Evolutionary conservation across 2,113 vertebrate species (phyloP).

Genomic region (Tachycineta bicolor): DNA sequence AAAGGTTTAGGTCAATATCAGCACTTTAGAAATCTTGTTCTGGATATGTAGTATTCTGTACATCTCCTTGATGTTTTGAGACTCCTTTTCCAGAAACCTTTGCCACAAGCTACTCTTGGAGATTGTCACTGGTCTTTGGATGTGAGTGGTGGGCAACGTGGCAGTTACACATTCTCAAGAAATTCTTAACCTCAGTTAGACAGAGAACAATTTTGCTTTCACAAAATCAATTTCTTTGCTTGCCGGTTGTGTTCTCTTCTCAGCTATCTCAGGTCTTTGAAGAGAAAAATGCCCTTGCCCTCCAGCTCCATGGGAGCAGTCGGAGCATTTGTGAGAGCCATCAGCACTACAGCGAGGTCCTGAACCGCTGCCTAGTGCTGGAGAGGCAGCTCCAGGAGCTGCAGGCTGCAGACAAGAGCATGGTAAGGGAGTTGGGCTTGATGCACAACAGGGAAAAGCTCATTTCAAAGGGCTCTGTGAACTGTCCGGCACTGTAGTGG

Average conservation of each 20-base stretch:
- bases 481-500: not conserved
- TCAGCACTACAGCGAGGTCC: slow-evolving; percentile 68
- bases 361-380: slow-evolving; percentile 67
- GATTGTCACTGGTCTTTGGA: not conserved
- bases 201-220: not conserved
- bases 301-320: slow-evolving; percentile 71
- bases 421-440: not conserved
- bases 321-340: slow-evolving; percentile 67
- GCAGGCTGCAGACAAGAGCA: slow-evolving; percentile 50
- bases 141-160: not conserved
- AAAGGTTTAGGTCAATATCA: not conserved
- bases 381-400: slow-evolving; percentile 76
- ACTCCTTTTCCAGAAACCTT: not conserved
- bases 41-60: not conserved
- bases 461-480: not conserved
- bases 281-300: slow-evolving; percentile 77
- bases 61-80: not conserved
- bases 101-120: not conserved
- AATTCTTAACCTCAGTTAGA: not conserved
- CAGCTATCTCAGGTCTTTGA: slow-evolving; percentile 83
- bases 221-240: not conserved
- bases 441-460: not conserved
- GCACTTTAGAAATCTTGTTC: not conserved
- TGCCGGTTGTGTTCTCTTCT: not conserved
- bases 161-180: not conserved